Conservation (phyloP, 1,140 invertebrate species). For the Planococcus citri region DNA sequence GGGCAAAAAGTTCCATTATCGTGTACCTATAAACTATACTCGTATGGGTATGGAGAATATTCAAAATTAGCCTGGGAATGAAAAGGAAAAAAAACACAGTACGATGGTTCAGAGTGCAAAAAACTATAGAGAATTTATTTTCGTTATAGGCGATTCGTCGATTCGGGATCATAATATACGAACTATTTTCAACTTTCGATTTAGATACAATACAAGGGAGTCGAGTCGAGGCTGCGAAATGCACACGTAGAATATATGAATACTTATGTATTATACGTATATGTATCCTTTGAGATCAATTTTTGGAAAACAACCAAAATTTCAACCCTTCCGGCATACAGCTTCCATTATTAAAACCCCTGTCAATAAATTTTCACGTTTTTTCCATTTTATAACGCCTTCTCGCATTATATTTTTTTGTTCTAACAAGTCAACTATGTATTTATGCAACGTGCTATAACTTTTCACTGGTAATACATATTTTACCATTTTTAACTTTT, state of each 20-base stretch:
- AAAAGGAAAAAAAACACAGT: neutral
- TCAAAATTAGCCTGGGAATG: too few relatives aligned
- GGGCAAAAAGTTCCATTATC: too few relatives aligned
- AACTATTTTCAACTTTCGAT: neutral
- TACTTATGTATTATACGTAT: slow-evolving; percentile 8
- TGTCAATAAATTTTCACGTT: slow-evolving; percentile 16
- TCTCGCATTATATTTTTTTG: slow-evolving; percentile 8
- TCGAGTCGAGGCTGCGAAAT: neutral
- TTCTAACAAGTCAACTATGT: neutral
- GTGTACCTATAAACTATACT: too few relatives aligned
- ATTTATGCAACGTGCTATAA: too few relatives aligned
- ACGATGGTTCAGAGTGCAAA: neutral
- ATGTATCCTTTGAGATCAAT: slow-evolving; percentile 18
- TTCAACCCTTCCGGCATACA: neutral
- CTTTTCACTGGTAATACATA: neutral
- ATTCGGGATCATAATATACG: neutral
- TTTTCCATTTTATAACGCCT: slow-evolving; percentile 12
- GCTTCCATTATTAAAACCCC: slow-evolving; percentile 12
- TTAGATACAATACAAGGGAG: neutral
- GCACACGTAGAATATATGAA: slow-evolving; percentile 13
- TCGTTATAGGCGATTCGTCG: neutral
- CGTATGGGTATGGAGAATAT: too few relatives aligned
- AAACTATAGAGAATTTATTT: too few relatives aligned
- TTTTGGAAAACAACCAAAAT: slow-evolving; percentile 19
- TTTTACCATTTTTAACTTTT: neutral